phyloP scores from a whole-genome alignment of 1,140 invertebrate genomes.

The Caenorhabditis briggsae region DNA sequence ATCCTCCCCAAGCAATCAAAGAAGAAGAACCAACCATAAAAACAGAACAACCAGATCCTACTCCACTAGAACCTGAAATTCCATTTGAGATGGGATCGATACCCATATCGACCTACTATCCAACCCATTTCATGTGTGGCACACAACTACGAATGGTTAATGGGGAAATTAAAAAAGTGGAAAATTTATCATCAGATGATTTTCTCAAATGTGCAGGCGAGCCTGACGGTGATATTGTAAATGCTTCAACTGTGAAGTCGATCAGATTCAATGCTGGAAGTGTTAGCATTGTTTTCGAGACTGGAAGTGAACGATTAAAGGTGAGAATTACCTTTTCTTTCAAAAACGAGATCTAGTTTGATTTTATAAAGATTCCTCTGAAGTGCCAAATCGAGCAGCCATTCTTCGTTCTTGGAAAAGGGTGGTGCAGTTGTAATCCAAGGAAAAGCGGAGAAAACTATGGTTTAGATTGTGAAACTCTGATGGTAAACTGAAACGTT shows the following conservation, averaged over 20 bases:
- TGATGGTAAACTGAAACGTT: background rate
- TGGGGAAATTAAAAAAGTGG: slow-evolving; percentile 55
- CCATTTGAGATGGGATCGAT: slow-evolving; percentile 41
- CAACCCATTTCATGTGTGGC: slow-evolving; percentile 61
- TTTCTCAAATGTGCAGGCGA: slow-evolving; percentile 52
- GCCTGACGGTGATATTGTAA: slow-evolving; percentile 44
- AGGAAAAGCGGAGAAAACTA: slow-evolving; percentile 49
- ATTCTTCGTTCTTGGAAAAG: slow-evolving; percentile 57
- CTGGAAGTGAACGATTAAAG: background rate
- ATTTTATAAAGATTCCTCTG: background rate
- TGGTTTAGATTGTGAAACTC: slow-evolving; percentile 40
- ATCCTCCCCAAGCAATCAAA: background rate
- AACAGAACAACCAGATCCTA: slow-evolving; percentile 1
- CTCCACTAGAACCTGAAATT: background rate
- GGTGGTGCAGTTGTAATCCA: slow-evolving; percentile 53
- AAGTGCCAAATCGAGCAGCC: slow-evolving; percentile 57
- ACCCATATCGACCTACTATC: slow-evolving; percentile 47
- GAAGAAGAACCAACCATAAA: background rate
- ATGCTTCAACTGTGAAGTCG: background rate
- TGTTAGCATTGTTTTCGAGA: slow-evolving; percentile 12
- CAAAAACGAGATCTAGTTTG: background rate
- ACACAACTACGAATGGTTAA: slow-evolving; percentile 31
- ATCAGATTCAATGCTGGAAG: slow-evolving; percentile 26
- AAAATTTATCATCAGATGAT: slow-evolving; percentile 55
- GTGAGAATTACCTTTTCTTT: background rate